Evolutionary conservation across 2,113 vertebrate species (phyloP).

Genomic region (Geothlypis trichas): DNA sequence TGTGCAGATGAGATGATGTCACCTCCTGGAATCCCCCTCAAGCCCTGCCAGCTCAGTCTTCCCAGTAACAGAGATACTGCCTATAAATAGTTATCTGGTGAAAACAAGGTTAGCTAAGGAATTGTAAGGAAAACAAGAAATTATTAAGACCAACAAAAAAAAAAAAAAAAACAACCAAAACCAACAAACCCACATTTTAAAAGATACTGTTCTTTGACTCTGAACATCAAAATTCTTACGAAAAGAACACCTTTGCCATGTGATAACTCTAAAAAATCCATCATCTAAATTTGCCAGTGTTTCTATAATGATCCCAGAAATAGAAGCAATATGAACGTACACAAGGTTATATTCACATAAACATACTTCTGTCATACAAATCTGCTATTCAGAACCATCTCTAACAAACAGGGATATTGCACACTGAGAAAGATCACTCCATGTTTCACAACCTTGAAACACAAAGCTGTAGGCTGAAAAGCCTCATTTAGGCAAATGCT

Average conservation of each 20-base stretch:
- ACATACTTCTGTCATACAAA: background rate
- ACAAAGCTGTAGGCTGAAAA: background rate
- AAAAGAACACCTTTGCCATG: background rate
- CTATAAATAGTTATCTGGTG: constrained; percentile 67
- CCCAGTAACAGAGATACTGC: constrained; percentile 39
- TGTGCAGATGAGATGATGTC: constrained; percentile 59
- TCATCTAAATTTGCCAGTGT: background rate
- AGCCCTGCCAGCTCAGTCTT: constrained; percentile 62
- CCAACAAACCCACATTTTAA: background rate
- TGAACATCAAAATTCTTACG: background rate
- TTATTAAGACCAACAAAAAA: background rate
- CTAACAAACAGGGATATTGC: background rate
- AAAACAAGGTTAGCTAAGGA: constrained; percentile 44
- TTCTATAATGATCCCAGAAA: background rate
- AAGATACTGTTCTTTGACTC: background rate
- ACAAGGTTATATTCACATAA: background rate
- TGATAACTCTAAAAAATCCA: background rate
- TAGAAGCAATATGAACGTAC: background rate
- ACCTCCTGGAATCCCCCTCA: constrained; percentile 71
- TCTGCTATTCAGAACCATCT: background rate
- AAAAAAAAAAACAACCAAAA: too few relatives aligned
- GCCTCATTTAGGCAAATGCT: accelerated
- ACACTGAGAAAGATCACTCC: background rate
- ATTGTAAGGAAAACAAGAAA: constrained; percentile 1
- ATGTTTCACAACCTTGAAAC: accelerated